Base-by-base conservation (phyloP, 2,888 invertebrate species). In the Drosophila helvetica region DNA sequence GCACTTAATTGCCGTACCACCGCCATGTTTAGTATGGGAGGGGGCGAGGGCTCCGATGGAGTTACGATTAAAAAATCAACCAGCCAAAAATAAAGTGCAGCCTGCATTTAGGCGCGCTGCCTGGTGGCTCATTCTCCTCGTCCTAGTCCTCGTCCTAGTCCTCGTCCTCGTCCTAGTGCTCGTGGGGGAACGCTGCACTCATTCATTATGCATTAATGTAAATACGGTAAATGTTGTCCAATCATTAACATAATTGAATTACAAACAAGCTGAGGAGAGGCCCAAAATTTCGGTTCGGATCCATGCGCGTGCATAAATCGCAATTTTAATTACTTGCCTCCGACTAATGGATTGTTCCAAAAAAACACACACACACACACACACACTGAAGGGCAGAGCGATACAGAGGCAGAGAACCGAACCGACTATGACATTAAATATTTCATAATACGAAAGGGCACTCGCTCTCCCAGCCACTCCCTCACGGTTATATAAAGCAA, bases 171-270 rank as follows among this genome's bases (percentile, higher is more conserved):
- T 22, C 4, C 5, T 5, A 4, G 22, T 22, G 4, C 22, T 9
- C 33, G 18, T 30, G 30, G n/a, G 45, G n/a, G n/a, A 9, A 12
- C 33, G 12, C 68, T 69, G 62, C 75, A 79, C 85, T 90, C 88
- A 90, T 90, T 90, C 90, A 90, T 90, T 90, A 90, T 90, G 91
- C 90, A 90, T 90, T 90, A 90, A 90, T 90, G 90, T 90, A 90
- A 90, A 90, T 90, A 90, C 91, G 90, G 90, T 90, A 90, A 90
- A 90, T 90, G 90, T 90, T 90, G 90, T 91, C 88, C 90, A 90
- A 90, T 90, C 91, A 90, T 90, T 90, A 90, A 90, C 90, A 91
- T 90, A 90, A 90, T 90, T 90, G 91, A 90, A 90, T 90, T 90
- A 90, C 90, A 90, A 90, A 90, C 90, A 90, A 90, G 84, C 81